phyloP scores from a whole-genome alignment of 2,888 invertebrate genomes.

The Agrochola lychnidis region DNA sequence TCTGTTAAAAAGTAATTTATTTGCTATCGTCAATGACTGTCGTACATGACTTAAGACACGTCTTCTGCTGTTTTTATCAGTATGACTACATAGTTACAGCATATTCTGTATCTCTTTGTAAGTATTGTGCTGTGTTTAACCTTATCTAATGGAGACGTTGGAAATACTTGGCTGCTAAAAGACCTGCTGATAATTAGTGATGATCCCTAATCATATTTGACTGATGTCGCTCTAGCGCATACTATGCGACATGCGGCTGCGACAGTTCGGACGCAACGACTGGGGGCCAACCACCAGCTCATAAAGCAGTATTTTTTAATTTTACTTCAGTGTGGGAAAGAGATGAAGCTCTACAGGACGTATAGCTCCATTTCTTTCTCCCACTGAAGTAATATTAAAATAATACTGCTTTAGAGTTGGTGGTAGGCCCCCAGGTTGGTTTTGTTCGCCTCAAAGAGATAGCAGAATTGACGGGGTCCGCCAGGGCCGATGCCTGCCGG shows the following conservation, averaged over 20 bases:
- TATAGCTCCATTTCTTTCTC: too few species aligned
- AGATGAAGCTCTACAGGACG: too few species aligned
- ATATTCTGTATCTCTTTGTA: constrained; percentile 17
- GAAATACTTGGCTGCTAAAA: neutral
- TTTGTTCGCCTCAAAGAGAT: too few species aligned
- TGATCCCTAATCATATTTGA: neutral
- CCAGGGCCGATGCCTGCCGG: too few species aligned
- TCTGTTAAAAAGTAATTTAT: constrained; percentile 24
- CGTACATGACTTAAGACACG: constrained; percentile 61
- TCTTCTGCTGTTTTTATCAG: constrained; percentile 53
- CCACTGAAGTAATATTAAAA: too few species aligned
- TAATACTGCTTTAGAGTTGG: too few species aligned
- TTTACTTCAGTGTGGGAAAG: too few species aligned
- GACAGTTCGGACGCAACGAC: too few species aligned
- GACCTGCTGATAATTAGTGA: neutral
- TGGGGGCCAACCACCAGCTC: too few species aligned
- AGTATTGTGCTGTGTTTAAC: neutral
- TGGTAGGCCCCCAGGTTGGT: too few species aligned
- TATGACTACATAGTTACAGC: constrained; percentile 41
- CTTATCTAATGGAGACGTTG: neutral
- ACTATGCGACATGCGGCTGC: neutral
- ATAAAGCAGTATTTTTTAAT: too few species aligned
- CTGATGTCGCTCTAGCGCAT: neutral
- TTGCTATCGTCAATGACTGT: constrained; percentile 27
- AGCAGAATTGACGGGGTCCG: too few species aligned